Evolutionary conservation across 2,797 vertebrate genomes (phyloP), one percentile per base, ranked within the genome.

Genomic region (Spheniscus humboldti): DNA sequence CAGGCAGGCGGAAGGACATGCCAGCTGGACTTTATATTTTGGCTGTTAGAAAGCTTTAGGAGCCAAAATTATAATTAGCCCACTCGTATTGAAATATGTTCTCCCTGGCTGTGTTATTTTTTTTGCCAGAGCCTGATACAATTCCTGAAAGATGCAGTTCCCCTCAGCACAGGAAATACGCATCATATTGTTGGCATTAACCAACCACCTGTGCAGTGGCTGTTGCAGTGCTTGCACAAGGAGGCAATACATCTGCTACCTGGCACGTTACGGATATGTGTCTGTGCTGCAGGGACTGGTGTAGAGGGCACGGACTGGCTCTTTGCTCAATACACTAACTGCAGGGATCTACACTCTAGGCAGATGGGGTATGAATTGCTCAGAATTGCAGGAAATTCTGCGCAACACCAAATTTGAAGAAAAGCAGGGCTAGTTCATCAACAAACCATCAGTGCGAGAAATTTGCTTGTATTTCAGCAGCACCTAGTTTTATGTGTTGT

Each of bases 31-130:
- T 88, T 96, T 89, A 85, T 82, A 81, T 94, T 88, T 90, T 94
- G 94, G 85, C 94, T 94, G 59, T 90, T 92, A 88, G 86, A 93
- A 94, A 91, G 67, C 66, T 90, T 95, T 94, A 91, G 83, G 71
- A 96, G 91, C 96, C 94, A 96, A 94, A 96, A 97, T 97, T 93
- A 91, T 97, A 97, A 97, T 97, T 97, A 97, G 88, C 92, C 96
- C 80, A 78, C 94, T 96, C 87, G 79, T 91, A 90, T 28, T 93
- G 91, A 97, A 97, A 95, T 97, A 95, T 92, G 75, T 91, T 95
- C 91, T 92, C 81, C 87, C 69, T 94, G 88, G 85, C 47, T 92
- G 53, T 91, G 59, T 94, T 72, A 48, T 56, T 85, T 95, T 92
- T 92, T 97, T 95, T 96, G 60, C 94, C 92, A 96, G 88, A 90